These are phyloP conservation scores for Sandelia bainsii DNA, from an alignment of 2,797 vertebrate species.

Conservation along the genomic window DNA sequence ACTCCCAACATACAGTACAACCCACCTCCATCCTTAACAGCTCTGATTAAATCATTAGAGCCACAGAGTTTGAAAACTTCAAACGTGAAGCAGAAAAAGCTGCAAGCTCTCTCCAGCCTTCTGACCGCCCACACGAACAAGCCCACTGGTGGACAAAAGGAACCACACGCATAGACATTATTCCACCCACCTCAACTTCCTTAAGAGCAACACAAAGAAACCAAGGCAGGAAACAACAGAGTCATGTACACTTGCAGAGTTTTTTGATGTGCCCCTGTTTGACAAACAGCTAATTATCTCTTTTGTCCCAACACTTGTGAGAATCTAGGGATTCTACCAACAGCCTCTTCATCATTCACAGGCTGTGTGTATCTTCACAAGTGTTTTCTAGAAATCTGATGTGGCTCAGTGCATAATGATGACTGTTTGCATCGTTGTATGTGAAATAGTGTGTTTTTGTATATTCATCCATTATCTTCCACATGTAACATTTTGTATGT, in stretches of 20 bases:
- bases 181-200: conserved; percentile 44
- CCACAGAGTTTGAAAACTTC: conserved; percentile 68
- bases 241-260: not conserved
- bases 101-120: conserved; percentile 67
- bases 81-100: conserved; percentile 74
- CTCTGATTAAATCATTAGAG: conserved; percentile 81
- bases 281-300: not conserved
- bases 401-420: not conserved
- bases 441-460: conserved; percentile 2
- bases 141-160: conserved; percentile 44
- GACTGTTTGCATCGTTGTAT: conserved; percentile 2
- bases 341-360: not conserved
- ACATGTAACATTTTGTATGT: not conserved
- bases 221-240: conserved; percentile 15
- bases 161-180: conserved; percentile 49
- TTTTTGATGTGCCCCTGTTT: not conserved
- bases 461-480: too few species aligned
- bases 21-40: conserved; percentile 46
- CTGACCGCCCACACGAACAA: conserved; percentile 51
- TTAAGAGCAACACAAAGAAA: conserved; percentile 28
- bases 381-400: not conserved
- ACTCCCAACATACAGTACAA: conserved; percentile 18
- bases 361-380: not conserved
- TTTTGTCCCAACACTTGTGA: not conserved
- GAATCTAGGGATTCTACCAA: not conserved